Conservation (phyloP, 2,113 vertebrate species). For the Anarhynchus alexandrinus region DNA sequence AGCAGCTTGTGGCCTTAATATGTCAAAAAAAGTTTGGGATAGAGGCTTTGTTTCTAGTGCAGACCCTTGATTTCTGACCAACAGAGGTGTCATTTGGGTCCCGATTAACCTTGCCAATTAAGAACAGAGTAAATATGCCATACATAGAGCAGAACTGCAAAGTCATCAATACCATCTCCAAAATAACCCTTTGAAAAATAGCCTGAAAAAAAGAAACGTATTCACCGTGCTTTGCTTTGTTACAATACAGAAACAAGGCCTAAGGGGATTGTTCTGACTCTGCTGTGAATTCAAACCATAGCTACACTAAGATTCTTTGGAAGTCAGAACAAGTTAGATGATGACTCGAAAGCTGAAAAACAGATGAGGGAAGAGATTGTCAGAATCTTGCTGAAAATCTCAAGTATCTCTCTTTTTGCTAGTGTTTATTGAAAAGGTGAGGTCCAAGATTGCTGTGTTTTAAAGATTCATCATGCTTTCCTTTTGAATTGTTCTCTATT, state of each 20-base stretch:
- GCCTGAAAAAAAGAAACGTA: background rate
- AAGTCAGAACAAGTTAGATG: background rate
- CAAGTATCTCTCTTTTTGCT: background rate
- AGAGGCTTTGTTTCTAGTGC: background rate
- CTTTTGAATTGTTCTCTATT: background rate
- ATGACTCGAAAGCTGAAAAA: background rate
- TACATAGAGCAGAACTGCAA: background rate
- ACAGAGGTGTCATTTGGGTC: background rate
- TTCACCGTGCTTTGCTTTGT: background rate
- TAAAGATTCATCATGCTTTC: background rate
- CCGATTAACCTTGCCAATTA: background rate
- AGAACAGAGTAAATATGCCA: background rate
- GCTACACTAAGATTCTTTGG: background rate
- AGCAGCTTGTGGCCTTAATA: background rate
- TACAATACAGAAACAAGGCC: background rate
- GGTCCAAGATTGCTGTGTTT: background rate
- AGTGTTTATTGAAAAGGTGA: background rate
- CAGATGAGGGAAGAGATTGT: background rate
- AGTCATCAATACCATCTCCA: background rate
- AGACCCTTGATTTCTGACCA: background rate
- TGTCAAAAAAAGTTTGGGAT: accelerated
- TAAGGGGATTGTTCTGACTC: background rate
- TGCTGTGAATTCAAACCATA: background rate
- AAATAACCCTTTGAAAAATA: background rate
- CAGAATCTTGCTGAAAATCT: background rate